Evolutionary conservation across 2,888 invertebrate species (phyloP).

Genomic region (Drosophila hamatofila): DNA sequence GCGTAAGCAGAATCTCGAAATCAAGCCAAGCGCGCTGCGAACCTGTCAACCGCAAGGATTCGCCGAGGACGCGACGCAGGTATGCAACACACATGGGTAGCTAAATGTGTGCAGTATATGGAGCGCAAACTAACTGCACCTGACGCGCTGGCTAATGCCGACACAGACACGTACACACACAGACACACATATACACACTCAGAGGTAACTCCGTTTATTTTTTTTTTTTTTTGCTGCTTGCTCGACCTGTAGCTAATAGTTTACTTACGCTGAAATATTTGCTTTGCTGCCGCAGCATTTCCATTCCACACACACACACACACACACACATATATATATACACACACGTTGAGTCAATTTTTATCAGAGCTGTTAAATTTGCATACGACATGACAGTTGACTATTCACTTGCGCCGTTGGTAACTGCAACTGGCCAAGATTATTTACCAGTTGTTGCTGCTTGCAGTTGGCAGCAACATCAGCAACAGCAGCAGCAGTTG

Average conservation of each 20-base stretch:
- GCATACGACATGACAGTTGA: conserved; percentile 55
- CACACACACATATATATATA: background rate
- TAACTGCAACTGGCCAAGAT: conserved; percentile 34
- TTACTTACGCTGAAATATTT: conserved; percentile 75
- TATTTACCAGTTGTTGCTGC: conserved; percentile 32
- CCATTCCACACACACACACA: conserved; percentile 29
- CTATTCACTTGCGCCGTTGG: conserved; percentile 23
- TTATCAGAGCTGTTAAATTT: conserved; percentile 63
- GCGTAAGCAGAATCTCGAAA: conserved; percentile 49
- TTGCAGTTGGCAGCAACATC: background rate
- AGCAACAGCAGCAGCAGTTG: background rate
- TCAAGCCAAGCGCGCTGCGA: conserved; percentile 59
- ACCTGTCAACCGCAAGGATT: conserved; percentile 74
- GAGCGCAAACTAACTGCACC: conserved; percentile 58
- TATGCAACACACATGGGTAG: conserved; percentile 18
- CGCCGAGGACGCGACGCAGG: conserved; percentile 14
- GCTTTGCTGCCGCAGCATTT: conserved; percentile 62
- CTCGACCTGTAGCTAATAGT: conserved; percentile 68
- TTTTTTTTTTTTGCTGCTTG: conserved; percentile 1
- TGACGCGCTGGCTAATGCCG: conserved; percentile 65
- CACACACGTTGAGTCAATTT: conserved; percentile 51
- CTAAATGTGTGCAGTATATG: conserved; percentile 21
- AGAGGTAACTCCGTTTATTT: background rate
- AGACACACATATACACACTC: background rate
- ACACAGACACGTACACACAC: conserved; percentile 3